phyloP scores from a whole-genome alignment of 2,113 vertebrate species.

The Capreolus pygargus region DNA sequence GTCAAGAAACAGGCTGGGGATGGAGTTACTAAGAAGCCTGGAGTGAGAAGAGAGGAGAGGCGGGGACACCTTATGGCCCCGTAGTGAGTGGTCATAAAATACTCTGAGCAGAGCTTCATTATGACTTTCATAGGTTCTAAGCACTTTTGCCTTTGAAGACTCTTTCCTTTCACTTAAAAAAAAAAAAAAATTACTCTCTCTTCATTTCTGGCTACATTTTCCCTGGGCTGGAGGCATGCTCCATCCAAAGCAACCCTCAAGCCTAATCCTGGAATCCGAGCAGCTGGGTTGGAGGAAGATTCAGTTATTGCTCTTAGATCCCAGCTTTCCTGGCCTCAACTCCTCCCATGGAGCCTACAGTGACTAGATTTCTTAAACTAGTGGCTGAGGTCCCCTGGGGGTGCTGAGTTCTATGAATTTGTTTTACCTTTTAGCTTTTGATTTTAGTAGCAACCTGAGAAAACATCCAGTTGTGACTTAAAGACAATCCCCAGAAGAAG shows the following conservation, averaged over 20 bases:
- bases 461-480: background rate
- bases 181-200: background rate
- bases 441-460: background rate
- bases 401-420: background rate
- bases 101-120: background rate
- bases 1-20: background rate
- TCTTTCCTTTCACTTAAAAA: background rate
- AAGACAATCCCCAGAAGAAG: background rate
- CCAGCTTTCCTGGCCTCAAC: background rate
- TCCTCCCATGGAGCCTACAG: background rate
- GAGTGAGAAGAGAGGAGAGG: background rate
- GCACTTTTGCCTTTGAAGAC: background rate
- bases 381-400: background rate
- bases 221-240: background rate
- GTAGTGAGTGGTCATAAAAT: background rate
- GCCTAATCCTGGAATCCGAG: background rate
- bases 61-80: background rate
- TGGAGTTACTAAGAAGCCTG: background rate
- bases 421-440: background rate
- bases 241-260: background rate
- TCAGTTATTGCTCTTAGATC: accelerated
- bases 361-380: background rate
- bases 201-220: background rate
- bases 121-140: background rate
- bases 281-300: background rate